Base-by-base conservation (phyloP, 2,888 invertebrate species). In the Sabellastarte sp. region DNA sequence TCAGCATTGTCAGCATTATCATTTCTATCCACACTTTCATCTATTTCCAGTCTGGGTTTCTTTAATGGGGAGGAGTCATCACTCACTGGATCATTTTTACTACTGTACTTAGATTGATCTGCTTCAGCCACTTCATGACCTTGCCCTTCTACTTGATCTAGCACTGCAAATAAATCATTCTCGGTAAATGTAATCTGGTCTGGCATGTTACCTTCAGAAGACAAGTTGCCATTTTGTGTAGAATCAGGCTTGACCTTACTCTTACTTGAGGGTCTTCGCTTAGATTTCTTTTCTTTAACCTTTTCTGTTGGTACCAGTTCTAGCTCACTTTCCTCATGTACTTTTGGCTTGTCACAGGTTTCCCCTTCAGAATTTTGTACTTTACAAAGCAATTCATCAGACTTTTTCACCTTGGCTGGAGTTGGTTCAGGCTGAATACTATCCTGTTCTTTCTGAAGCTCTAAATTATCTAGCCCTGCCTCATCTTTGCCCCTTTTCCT, bases 71-170 rank as follows among this genome's bases (percentile, higher is more conserved):
- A 15, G 10, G 20, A 10, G 41, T 41, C 41, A 15, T 41, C 41
- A 41, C 41, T 41, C 41, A 20, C 20, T n/a, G n/a, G n/a, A n/a
- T n/a, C n/a, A n/a, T n/a, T n/a, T n/a, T n/a, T n/a, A n/a, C n/a
- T n/a, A n/a, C n/a, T n/a, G n/a, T n/a, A n/a, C n/a, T n/a, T n/a
- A n/a, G n/a, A n/a, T n/a, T n/a, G n/a, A 20, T 41, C 41, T 20
- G 41, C 41, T n/a, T n/a, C n/a, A n/a, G n/a, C n/a, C n/a, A n/a
- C n/a, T n/a, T n/a, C n/a, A n/a, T n/a, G n/a, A n/a, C n/a, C n/a
- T n/a, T n/a, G n/a, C 41, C 10, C 20, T 20, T 81, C 81, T 15
- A 80, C 79, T 60, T 79, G 80, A 63, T 80, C 79, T n/a, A 81
- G 66, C 2, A 81, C 80, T 62, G 75, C 77, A 3, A 71, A 73